Evolutionary conservation across 2,113 vertebrate genomes (phyloP).

Genomic region (Sinocyclocheilus maitianheensis): DNA sequence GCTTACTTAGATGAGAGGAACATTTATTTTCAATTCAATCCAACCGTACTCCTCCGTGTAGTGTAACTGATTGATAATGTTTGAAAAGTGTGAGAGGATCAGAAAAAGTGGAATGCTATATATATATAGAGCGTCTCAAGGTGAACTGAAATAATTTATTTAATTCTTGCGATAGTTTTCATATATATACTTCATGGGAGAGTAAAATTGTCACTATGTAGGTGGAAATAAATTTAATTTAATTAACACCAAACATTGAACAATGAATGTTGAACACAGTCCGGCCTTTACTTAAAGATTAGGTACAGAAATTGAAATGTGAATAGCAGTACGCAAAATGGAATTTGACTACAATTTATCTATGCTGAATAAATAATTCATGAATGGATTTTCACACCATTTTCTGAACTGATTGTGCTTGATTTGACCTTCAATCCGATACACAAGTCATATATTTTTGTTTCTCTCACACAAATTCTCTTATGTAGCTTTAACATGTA

Average conservation of each 20-base stretch:
- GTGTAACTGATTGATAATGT: slow-evolving; percentile 1
- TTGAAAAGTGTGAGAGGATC: neutral
- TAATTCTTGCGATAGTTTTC: neutral
- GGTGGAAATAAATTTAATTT: neutral
- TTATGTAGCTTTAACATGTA: neutral
- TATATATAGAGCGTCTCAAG: slow-evolving; percentile 12
- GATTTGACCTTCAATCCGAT: slow-evolving; percentile 17
- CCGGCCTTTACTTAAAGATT: slow-evolving; percentile 41
- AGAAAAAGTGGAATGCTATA: neutral
- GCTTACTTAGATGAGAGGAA: neutral
- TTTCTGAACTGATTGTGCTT: slow-evolving; percentile 20
- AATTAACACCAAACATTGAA: slow-evolving; percentile 39
- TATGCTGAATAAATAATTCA: neutral
- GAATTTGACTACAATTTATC: slow-evolving; percentile 39
- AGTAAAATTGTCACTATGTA: neutral
- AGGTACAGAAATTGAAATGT: slow-evolving; percentile 36
- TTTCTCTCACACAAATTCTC: neutral
- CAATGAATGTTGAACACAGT: slow-evolving; percentile 32
- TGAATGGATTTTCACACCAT: slow-evolving; percentile 15
- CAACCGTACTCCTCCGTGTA: neutral
- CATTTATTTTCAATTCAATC: neutral
- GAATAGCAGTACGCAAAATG: slow-evolving; percentile 21
- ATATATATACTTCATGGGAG: neutral
- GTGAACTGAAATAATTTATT: slow-evolving; percentile 8
- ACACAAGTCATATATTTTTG: slow-evolving; percentile 8